phyloP scores from a whole-genome alignment of 2,888 invertebrate genomes.

The Chymomyza caudatula region DNA sequence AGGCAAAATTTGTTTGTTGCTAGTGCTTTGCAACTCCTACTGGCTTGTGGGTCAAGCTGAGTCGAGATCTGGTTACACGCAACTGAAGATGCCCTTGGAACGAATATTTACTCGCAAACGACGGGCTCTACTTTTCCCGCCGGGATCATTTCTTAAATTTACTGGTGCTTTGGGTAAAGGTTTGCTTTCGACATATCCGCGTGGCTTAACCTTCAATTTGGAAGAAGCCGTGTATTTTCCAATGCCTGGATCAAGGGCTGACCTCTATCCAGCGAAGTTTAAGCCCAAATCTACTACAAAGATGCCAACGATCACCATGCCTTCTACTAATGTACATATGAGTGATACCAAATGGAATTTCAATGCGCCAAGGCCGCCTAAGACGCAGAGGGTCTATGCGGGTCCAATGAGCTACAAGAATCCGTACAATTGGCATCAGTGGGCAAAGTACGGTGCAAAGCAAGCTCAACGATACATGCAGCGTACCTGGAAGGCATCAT shows the following conservation, averaged over 20 bases:
- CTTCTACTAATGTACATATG: conserved; percentile 61
- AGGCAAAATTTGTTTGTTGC: conserved; percentile 24
- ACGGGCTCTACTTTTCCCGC: conserved; percentile 71
- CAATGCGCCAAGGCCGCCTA: conserved; percentile 67
- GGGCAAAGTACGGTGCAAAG: conserved; percentile 50
- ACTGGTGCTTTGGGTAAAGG: conserved; percentile 65
- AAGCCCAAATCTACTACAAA: conserved; percentile 57
- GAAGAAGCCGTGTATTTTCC: conserved; percentile 73
- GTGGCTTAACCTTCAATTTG: conserved; percentile 56
- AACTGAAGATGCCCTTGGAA: conserved; percentile 39
- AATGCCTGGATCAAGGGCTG: conserved; percentile 61
- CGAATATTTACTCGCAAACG: conserved; percentile 69
- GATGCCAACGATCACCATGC: conserved; percentile 46
- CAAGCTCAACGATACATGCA: conserved; percentile 57
- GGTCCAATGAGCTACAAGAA: conserved; percentile 29
- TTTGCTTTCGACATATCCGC: conserved; percentile 62
- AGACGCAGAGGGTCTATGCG: conserved; percentile 33
- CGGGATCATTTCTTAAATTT: conserved; percentile 69
- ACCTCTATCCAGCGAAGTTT: conserved; percentile 72
- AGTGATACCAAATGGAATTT: conserved; percentile 70
- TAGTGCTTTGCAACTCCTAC: conserved; percentile 23
- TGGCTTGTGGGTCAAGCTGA: conserved; percentile 6
- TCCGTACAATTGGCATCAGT: conserved; percentile 55
- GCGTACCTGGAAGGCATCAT: conserved; percentile 19
- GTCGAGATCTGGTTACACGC: not conserved